Evolutionary conservation across 2,113 vertebrate genomes (phyloP), one percentile per base, ranked within the genome.

Genomic region (Podarcis muralis): DNA sequence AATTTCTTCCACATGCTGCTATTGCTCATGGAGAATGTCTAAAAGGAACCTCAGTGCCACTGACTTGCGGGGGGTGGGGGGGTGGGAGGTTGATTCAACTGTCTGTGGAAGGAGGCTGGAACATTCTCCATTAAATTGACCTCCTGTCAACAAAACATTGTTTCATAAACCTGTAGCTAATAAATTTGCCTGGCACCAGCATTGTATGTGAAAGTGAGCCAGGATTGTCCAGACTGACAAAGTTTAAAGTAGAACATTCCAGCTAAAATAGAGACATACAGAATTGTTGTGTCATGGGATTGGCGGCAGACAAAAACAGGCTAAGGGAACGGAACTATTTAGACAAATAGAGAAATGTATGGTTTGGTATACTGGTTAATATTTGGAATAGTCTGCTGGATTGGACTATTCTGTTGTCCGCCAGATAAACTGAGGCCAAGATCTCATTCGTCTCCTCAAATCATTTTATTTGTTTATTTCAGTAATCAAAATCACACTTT

Each of bases 321-420:
- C 53, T 79, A 40, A 84, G 69, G 48, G 16, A 69, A 27, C 69
- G 72, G 65, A 90, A 93, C 91, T 20, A 18, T 66, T 91, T 69
- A 53, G 81, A 27, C 62, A 87, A 68, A 78, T 12, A 71, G 84
- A 88, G 35, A 27, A 66, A 65, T 13, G 15, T 62, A 86, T 22
- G 69, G 86, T 22, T 69, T 93, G 83, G 27, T 25, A 86, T 8
- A 13, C 1, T 84, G 25, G 20, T 66, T 66, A 66, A 13, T 13
- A 88, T 62, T 84, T 87, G 77, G 79, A 91, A 83, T 57, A 53
- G 0, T 13, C 53, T 87, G 4, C 80, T 37, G 1, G 9, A 1
- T 2, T 0, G 0, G 2, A 35, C 0, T 84, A 74, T 59, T 59
- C 6, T 71, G 20, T 3, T 15, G 75, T 20, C 80, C n/a, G 16